Evolutionary conservation across 2,797 vertebrate genomes (phyloP), one percentile per base, ranked within the genome.

Genomic region (Lagorchestes hirsutus): DNA sequence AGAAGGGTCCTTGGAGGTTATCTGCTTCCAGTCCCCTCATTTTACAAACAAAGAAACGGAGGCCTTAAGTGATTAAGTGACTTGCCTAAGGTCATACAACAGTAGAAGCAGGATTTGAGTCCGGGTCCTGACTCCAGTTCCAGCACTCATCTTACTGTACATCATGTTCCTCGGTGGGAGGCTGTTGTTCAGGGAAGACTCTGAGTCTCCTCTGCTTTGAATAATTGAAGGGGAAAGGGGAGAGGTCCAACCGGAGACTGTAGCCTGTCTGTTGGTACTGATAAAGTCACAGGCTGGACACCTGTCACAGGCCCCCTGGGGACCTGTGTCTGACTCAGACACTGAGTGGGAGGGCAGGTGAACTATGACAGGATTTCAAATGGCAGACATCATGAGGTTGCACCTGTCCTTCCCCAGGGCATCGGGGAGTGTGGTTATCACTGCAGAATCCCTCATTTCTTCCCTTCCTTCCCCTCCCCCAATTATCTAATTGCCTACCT

Each of bases 211-310:
- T 82, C n/a, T 40, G 40, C 67, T 87, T 50, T 87, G 74, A 87
- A 87, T 87, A 87, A 87, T 87, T 87, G 40, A 87, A 87, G 3
- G 10, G 74, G 40, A 87, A 50, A 87, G 40, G 40, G 74, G 40
- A 87, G 74, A 40, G 74, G 74, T 22, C 31, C 40, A 27, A 28
- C 74, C 4, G 94, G 97, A 97, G 97, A 98, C 98, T 98, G 97
- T 97, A 98, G 97, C 97, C 67, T 98, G 97, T 94, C 9, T 91
- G 0, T 0, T 97, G 97, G 97, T 87, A 97, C 0, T 18, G 40
- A 87, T 46, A 40, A 87, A 97, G 97, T 97, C 97, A 96, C 96
- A 97, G 98, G 97, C 98, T 96, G 92, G 98, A 98, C 98, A 98
- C 97, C 98, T 98, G 98, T 96, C 97, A 96, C 97, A 31, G 97